Percentiles rank a stretch among this genome's conserved stretches.
phyloP scores from a whole-genome alignment of 2,797 vertebrate species.

The Mus spretus region DNA sequence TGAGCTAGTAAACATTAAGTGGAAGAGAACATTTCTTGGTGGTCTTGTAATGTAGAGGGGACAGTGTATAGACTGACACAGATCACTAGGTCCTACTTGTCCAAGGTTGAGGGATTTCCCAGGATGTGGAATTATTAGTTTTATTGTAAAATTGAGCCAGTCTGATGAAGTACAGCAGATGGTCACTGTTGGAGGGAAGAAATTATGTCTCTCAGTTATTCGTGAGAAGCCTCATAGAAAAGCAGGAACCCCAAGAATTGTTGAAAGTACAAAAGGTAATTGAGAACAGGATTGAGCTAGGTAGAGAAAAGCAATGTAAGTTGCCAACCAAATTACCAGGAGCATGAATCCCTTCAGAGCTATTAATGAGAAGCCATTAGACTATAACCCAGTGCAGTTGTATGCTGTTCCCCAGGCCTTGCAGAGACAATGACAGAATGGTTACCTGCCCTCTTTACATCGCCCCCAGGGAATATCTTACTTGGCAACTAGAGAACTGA shows the following conservation, averaged over 20 bases:
- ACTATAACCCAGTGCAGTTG: neutral
- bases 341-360: constrained; percentile 51
- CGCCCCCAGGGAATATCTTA: constrained; percentile 10
- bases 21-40: neutral
- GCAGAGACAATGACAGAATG: neutral
- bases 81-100: neutral
- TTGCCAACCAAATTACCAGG: neutral
- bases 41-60: neutral
- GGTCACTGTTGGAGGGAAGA: neutral
- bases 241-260: constrained; percentile 5
- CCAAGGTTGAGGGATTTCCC: neutral
- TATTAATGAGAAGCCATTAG: constrained; percentile 52
- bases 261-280: constrained; percentile 32
- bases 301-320: constrained; percentile 4
- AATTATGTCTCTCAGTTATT: neutral
- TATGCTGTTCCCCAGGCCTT: neutral
- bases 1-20: neutral
- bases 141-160: neutral
- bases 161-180: neutral
- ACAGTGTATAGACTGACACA: no score
- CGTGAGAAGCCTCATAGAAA: constrained; percentile 18
- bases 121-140: neutral
- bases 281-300: constrained; percentile 25
- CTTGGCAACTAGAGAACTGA: neutral
- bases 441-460: neutral